Evolutionary conservation across 2,797 vertebrate genomes (phyloP).

Genomic region (Halcyon leucocephala): DNA sequence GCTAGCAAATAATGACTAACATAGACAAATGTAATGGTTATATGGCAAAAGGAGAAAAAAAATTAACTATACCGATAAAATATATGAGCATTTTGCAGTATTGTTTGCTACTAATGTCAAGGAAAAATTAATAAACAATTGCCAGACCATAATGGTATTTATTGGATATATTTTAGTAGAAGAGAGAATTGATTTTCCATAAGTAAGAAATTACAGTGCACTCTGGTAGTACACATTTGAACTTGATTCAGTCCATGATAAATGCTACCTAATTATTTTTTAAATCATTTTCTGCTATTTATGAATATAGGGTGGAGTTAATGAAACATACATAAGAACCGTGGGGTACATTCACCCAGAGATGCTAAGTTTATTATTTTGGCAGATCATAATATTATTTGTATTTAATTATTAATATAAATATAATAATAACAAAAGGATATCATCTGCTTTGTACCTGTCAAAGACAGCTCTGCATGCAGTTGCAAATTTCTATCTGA

Average conservation of each 20-base stretch:
- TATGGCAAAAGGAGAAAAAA: not conserved
- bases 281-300: not conserved
- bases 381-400: not conserved
- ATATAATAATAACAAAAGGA: no score
- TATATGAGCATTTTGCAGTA: not conserved
- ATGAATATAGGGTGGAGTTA: not conserved
- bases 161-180: not conserved
- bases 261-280: constrained; percentile 17
- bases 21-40: not conserved
- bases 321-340: not conserved
- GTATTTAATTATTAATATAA: not conserved
- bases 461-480: not conserved
- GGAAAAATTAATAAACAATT: constrained; percentile 15
- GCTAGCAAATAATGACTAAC: constrained; percentile 5
- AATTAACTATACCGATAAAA: not conserved
- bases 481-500: not conserved
- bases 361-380: not conserved
- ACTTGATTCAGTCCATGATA: not conserved
- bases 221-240: not conserved
- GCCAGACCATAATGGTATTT: not conserved
- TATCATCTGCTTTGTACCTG: not conserved
- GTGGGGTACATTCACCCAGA: not conserved
- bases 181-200: not conserved
- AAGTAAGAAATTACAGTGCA: not conserved
- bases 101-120: not conserved